A percentile compares a stretch with the other conserved stretches of the same genome.
Conservation (phyloP, 2,888 invertebrate species). For the Eupsilia transversa region DNA sequence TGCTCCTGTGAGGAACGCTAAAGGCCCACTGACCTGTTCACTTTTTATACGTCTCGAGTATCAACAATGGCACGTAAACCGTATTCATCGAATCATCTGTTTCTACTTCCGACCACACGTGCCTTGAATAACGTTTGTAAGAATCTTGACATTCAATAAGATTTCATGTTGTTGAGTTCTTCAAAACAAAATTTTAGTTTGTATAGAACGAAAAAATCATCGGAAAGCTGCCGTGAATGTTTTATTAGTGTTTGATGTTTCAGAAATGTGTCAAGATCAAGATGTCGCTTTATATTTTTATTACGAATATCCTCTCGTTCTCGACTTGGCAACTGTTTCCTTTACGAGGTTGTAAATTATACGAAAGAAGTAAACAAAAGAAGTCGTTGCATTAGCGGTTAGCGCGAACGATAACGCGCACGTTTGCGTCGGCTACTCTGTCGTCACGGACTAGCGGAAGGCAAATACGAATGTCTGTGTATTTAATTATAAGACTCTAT, state of each 20-base stretch:
- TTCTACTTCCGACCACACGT: conserved; percentile 80
- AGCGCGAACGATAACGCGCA: conserved; percentile 66
- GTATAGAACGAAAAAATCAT: not conserved
- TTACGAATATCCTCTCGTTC: conserved; percentile 36
- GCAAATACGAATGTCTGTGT: conserved; percentile 84
- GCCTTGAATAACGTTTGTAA: conserved; percentile 70
- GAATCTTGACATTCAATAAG: conserved; percentile 53
- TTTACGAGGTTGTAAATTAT: conserved; percentile 54
- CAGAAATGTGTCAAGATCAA: conserved; percentile 56
- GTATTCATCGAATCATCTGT: conserved; percentile 88
- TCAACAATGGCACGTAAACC: conserved; percentile 89
- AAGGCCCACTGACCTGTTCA: conserved; percentile 88
- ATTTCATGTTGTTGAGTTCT: conserved; percentile 32
- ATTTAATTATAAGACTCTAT: conserved; percentile 88
- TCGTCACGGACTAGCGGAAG: conserved; percentile 79
- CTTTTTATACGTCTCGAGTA: conserved; percentile 87
- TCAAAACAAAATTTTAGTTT: not conserved
- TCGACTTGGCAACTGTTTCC: conserved; percentile 53
- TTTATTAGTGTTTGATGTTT: conserved; percentile 31
- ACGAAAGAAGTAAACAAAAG: conserved; percentile 55
- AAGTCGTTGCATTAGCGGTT: conserved; percentile 60
- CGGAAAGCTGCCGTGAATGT: not conserved
- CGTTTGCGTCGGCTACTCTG: conserved; percentile 70
- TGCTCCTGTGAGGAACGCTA: conserved; percentile 87
- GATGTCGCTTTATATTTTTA: conserved; percentile 40